Evolutionary conservation across 2,888 invertebrate genomes (phyloP).

Genomic region (Hoplodrina blanda): DNA sequence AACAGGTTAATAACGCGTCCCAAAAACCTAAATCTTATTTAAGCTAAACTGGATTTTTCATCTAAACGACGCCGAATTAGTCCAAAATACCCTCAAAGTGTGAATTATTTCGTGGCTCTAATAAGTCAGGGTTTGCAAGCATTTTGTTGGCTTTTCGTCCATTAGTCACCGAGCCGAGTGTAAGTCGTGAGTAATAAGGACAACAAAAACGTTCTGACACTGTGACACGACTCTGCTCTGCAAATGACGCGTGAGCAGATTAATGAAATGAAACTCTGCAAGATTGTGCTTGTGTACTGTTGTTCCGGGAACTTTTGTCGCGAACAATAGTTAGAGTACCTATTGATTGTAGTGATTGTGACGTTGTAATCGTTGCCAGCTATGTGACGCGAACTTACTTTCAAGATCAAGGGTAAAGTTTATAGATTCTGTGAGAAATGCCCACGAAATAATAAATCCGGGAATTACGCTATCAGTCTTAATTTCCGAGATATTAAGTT

Average conservation of each 20-base stretch:
- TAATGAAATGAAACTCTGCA: conserved; percentile 54
- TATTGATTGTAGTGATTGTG: conserved; percentile 16
- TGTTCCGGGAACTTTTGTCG: conserved; percentile 27
- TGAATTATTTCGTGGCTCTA: conserved; percentile 48
- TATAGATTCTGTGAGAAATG: too few relatives aligned
- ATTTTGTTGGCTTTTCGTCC: conserved; percentile 57
- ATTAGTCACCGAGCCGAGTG: conserved; percentile 54
- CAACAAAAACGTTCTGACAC: conserved; percentile 55
- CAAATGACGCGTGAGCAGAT: conserved; percentile 55
- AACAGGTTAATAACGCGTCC: neutral
- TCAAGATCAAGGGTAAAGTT: too few relatives aligned
- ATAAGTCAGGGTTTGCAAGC: conserved; percentile 42
- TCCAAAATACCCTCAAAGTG: conserved; percentile 33
- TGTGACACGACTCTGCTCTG: conserved; percentile 43
- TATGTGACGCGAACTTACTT: neutral
- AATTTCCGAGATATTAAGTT: too few relatives aligned
- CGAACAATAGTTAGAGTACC: conserved; percentile 1
- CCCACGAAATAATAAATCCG: too few relatives aligned
- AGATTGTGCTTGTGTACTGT: conserved; percentile 17
- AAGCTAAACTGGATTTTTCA: conserved; percentile 34
- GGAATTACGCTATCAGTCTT: too few relatives aligned
- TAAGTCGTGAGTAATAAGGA: conserved; percentile 58
- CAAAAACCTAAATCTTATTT: conserved; percentile 8
- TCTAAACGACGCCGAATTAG: conserved; percentile 35
- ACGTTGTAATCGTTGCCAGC: neutral